A percentile compares a stretch with the other conserved stretches of the same genome.
These are phyloP conservation scores for Cettia cetti DNA, from an alignment of 2,113 vertebrate genomes.

Conservation along the genomic window DNA sequence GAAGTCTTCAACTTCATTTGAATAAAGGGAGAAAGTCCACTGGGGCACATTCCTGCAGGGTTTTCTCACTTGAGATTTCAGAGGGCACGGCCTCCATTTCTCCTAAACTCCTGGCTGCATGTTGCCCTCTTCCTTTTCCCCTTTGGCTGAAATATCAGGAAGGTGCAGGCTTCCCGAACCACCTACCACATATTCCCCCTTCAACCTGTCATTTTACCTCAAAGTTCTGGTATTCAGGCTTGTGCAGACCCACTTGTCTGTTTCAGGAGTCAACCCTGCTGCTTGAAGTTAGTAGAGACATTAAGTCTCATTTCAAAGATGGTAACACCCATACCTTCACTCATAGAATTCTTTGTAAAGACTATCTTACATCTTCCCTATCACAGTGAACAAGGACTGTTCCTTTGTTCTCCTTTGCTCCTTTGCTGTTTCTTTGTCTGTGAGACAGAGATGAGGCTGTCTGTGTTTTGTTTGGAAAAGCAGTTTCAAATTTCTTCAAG, in stretches of 20 bases:
- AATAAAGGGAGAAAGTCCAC: no score
- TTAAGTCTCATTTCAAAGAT: not conserved
- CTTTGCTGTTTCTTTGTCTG: not conserved
- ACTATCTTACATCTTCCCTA: not conserved
- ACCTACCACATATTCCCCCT: no score
- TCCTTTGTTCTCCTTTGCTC: accelerated
- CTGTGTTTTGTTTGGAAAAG: not conserved
- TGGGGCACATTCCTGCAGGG: no score
- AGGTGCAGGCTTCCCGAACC: not conserved
- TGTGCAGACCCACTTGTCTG: not conserved
- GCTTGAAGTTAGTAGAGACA: not conserved
- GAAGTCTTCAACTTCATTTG: not conserved
- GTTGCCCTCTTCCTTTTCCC: not conserved
- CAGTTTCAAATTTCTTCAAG: not conserved
- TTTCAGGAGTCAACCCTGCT: not conserved
- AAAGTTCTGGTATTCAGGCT: not conserved
- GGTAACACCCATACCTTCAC: not conserved
- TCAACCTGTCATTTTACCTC: not conserved
- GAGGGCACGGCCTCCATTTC: not conserved
- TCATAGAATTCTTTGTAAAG: not conserved
- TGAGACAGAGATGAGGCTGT: not conserved
- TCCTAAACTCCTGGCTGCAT: not conserved
- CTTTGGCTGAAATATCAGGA: not conserved
- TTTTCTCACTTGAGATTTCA: not conserved
- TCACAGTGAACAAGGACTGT: not conserved